Percentiles rank a stretch among this genome's conserved stretches.
phyloP scores from a whole-genome alignment of 2,797 vertebrate species.

The Lagorchestes hirsutus region DNA sequence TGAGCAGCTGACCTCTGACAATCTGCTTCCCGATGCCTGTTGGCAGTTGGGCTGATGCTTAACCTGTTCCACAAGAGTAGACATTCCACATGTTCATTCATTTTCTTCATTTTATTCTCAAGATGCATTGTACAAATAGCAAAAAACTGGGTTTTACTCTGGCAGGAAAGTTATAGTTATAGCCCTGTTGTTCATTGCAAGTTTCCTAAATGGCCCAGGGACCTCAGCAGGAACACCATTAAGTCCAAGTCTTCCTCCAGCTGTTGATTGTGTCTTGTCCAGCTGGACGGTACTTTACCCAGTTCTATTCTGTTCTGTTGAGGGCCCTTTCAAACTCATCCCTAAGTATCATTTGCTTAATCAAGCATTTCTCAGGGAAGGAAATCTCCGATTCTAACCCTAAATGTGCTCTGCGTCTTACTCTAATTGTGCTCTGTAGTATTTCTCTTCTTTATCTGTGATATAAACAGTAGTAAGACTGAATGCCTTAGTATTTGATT shows the following conservation, averaged over 20 bases:
- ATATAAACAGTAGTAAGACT: slow-evolving; percentile 61
- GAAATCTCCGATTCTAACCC: not conserved
- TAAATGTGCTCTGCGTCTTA: too few species aligned
- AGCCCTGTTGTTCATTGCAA: slow-evolving; percentile 1
- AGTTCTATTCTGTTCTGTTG: slow-evolving; percentile 18
- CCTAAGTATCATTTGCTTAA: slow-evolving; percentile 15
- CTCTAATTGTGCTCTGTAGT: not conserved
- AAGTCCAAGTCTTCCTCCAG: not conserved
- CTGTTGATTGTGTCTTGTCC: slow-evolving; percentile 51
- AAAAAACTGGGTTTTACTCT: slow-evolving; percentile 22
- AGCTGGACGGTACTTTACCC: not conserved
- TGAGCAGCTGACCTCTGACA: slow-evolving; percentile 9
- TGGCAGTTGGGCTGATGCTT: slow-evolving; percentile 29
- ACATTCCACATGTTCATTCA: slow-evolving; percentile 23
- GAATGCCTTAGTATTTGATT: slow-evolving; percentile 50
- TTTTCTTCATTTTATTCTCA: slow-evolving; percentile 42
- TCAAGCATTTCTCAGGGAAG: slow-evolving; percentile 15
- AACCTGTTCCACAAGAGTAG: not conserved
- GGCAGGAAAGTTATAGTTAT: slow-evolving; percentile 35
- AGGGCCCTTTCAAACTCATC: slow-evolving; percentile 40
- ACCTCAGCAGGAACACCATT: slow-evolving; percentile 21
- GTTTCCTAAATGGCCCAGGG: slow-evolving; percentile 39
- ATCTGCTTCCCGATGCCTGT: slow-evolving; percentile 12
- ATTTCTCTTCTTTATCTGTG: not conserved
- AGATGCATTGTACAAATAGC: slow-evolving; percentile 29